Evolutionary conservation across 1,140 invertebrate species (phyloP).

Genomic region (Brachystomella parvula): DNA sequence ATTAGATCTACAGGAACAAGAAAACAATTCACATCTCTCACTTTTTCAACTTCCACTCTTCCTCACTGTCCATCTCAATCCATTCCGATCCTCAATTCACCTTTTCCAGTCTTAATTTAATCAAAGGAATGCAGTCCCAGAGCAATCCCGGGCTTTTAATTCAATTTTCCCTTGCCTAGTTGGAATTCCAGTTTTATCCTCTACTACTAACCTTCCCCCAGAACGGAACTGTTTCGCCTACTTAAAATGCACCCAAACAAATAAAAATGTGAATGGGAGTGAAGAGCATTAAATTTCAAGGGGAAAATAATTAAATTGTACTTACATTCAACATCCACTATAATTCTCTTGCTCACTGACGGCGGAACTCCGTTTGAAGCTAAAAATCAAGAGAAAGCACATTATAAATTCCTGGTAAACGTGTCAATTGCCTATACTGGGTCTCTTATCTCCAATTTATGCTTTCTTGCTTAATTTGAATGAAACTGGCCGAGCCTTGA

Average conservation of each 20-base stretch:
- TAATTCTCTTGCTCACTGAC: slow-evolving; percentile 76
- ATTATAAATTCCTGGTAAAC: neutral
- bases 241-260: neutral
- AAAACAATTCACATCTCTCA: neutral
- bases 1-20: no score
- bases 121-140: neutral
- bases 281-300: neutral
- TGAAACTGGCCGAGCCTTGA: no score
- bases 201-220: no score
- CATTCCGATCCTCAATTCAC: neutral
- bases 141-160: neutral
- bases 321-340: slow-evolving; percentile 82
- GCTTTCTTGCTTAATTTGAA: no score
- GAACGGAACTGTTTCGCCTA: neutral
- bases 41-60: neutral
- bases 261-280: neutral
- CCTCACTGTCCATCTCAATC: slow-evolving; percentile 1
- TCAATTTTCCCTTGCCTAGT: neutral
- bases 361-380: slow-evolving; percentile 76
- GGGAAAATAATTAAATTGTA: slow-evolving; percentile 38
- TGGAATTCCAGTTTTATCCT: neutral
- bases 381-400: neutral
- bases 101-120: slow-evolving; percentile 2
- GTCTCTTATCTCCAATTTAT: no score
- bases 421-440: neutral